Evolutionary conservation across 2,797 vertebrate genomes (phyloP).

Genomic region (Smutsia temminckii): DNA sequence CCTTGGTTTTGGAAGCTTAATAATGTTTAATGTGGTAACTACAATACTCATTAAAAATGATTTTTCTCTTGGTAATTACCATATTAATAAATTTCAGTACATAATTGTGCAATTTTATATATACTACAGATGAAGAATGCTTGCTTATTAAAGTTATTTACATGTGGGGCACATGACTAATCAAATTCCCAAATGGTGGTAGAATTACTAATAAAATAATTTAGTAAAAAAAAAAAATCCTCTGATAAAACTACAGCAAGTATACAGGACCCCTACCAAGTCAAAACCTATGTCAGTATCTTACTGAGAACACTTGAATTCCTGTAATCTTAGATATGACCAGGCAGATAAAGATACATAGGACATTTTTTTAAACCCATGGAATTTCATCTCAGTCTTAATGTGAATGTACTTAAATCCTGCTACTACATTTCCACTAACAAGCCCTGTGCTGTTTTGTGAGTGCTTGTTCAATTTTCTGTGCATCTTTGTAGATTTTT

Average conservation of each 20-base stretch:
- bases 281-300: background rate
- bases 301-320: background rate
- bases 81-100: slow-evolving; percentile 53
- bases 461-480: background rate
- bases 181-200: background rate
- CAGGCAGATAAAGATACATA: background rate
- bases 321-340: background rate
- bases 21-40: background rate
- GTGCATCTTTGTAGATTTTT: background rate
- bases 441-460: background rate
- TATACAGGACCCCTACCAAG: background rate
- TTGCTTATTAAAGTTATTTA: background rate
- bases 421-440: background rate
- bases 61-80: background rate
- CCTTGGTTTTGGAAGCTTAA: background rate
- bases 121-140: background rate
- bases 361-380: background rate
- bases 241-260: background rate
- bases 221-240: background rate
- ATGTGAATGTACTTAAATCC: background rate
- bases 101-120: background rate
- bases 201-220: background rate
- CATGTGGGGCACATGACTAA: background rate
- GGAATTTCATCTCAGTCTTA: background rate
- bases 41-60: slow-evolving; percentile 23